Percentiles rank a stretch among this genome's conserved stretches.
Conservation (phyloP, 2,113 vertebrate genomes). For the Callipepla californica region DNA sequence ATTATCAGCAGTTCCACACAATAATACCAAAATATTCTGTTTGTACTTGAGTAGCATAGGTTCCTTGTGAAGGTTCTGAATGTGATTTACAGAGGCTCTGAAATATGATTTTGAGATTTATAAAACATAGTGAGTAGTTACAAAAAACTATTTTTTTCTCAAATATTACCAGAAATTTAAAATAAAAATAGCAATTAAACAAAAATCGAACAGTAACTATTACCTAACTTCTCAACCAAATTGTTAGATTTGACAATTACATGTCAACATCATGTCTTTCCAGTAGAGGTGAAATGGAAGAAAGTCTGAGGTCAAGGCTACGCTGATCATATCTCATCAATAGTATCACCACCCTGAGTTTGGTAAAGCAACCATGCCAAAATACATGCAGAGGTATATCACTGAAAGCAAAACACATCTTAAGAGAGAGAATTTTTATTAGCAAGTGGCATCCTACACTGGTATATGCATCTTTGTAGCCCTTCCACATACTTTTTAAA, state of each 20-base stretch:
- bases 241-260: background rate
- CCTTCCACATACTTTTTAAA: background rate
- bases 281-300: background rate
- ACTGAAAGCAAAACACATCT: background rate
- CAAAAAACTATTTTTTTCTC: background rate
- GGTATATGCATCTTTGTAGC: background rate
- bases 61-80: background rate
- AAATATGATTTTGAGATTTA: background rate
- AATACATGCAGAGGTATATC: background rate
- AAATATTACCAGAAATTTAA: background rate
- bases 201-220: background rate
- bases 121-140: background rate
- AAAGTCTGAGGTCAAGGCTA: background rate
- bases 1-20: background rate
- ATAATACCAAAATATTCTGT: background rate
- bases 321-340: background rate
- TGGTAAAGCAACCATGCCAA: background rate
- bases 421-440: background rate
- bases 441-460: background rate
- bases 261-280: background rate
- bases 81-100: background rate
- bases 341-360: background rate
- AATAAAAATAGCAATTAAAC: background rate
- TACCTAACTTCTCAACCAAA: background rate
- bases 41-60: background rate